Evolutionary conservation across 1,140 invertebrate species (phyloP).

Genomic region (Adoxophyes honmai): DNA sequence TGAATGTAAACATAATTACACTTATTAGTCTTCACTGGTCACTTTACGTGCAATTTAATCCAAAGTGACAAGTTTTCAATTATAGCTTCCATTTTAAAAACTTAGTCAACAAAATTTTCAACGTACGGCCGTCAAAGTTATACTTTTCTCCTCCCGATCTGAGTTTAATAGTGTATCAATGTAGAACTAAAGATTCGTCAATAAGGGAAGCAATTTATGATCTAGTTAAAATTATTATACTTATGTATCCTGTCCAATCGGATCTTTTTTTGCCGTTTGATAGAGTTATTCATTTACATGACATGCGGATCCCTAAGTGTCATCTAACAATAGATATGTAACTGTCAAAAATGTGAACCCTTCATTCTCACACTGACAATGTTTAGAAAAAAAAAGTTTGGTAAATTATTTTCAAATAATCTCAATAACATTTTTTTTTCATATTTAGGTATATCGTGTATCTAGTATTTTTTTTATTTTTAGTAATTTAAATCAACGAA

Average conservation of each 20-base stretch:
- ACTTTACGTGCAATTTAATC: constrained; percentile 8
- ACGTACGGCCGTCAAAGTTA: background rate
- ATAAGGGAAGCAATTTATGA: constrained; percentile 68
- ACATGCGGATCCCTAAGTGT: constrained; percentile 52
- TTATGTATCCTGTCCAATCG: too few species aligned
- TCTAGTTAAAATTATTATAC: too few species aligned
- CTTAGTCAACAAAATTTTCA: background rate
- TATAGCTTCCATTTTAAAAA: background rate
- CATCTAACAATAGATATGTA: constrained; percentile 55
- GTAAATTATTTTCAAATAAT: too few species aligned
- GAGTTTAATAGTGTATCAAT: constrained; percentile 24
- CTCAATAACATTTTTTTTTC: too few species aligned
- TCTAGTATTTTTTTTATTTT: too few species aligned
- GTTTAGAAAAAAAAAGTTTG: constrained; percentile 52
- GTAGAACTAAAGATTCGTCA: constrained; percentile 55
- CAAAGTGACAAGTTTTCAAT: background rate
- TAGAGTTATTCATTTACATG: constrained; percentile 15
- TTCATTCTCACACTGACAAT: constrained; percentile 50
- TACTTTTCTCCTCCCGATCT: constrained; percentile 8
- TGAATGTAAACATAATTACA: background rate
- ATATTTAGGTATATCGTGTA: too few species aligned
- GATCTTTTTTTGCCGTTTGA: too few species aligned
- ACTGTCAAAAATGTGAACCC: constrained; percentile 47
- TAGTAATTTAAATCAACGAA: too few species aligned
- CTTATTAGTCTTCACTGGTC: too few species aligned